phyloP scores from a whole-genome alignment of 2,888 invertebrate species.

The Brachyptera putata region DNA sequence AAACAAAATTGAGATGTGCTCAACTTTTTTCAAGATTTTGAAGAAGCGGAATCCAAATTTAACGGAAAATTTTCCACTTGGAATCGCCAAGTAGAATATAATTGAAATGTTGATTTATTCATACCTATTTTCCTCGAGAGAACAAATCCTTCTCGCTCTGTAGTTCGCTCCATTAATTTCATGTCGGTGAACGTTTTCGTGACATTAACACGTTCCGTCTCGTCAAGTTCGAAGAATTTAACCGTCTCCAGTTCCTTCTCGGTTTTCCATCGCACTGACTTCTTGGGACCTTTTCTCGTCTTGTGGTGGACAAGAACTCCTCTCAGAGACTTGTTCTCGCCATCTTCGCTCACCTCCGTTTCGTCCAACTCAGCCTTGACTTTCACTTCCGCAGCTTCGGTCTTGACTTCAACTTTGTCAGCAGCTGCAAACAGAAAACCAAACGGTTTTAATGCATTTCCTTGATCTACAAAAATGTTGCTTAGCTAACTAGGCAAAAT shows the following conservation, averaged over 20 bases:
- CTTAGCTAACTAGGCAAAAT: too few relatives aligned
- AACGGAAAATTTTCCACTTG: background rate
- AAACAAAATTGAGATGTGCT: too few relatives aligned
- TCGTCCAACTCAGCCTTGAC: too few relatives aligned
- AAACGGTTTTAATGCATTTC: too few relatives aligned
- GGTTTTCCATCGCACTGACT: constrained; percentile 75
- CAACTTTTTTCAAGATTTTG: too few relatives aligned
- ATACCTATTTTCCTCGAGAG: constrained; percentile 68
- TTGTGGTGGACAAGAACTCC: constrained; percentile 72
- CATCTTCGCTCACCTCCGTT: background rate
- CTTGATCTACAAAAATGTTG: too few relatives aligned
- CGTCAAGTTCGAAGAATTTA: constrained; percentile 90
- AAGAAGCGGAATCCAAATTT: background rate
- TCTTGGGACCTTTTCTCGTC: constrained; percentile 67
- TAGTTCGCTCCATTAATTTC: constrained; percentile 82
- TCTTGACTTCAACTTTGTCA: too few relatives aligned
- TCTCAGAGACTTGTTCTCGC: constrained; percentile 37
- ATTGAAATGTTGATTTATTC: background rate
- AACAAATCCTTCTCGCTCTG: constrained; percentile 80
- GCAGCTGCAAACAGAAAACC: background rate
- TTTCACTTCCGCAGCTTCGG: constrained; percentile 2
- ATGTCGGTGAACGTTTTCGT: constrained; percentile 86
- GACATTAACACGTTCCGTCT: constrained; percentile 93
- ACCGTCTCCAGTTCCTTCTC: constrained; percentile 76
- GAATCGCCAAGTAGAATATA: background rate